Conservation (phyloP, 2,888 invertebrate species). For the Byasa hedistus region DNA sequence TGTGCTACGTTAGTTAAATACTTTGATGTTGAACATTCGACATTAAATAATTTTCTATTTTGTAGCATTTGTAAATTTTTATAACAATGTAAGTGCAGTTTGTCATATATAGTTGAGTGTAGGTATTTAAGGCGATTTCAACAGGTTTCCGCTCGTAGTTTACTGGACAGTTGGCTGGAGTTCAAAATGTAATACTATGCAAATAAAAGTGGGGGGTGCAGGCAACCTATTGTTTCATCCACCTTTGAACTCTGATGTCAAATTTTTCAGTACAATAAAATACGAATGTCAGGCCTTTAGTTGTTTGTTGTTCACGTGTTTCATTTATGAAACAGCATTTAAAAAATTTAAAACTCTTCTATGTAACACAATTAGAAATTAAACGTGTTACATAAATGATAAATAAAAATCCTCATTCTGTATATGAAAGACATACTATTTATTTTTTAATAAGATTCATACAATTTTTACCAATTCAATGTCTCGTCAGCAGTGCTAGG, state of each 20-base stretch:
- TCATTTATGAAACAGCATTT: neutral
- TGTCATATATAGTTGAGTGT: neutral
- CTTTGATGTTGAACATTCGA: too few species aligned
- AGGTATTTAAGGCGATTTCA: neutral
- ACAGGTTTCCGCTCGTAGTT: neutral
- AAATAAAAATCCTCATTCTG: neutral
- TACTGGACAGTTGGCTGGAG: neutral
- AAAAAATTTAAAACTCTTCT: neutral
- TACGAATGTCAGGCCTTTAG: neutral
- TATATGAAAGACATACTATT: neutral
- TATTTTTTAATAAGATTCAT: too few species aligned
- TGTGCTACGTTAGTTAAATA: too few species aligned
- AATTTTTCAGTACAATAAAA: neutral
- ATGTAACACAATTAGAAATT: neutral
- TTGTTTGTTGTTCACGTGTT: neutral
- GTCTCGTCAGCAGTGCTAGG: neutral
- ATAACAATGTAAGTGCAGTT: neutral
- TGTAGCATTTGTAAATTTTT: too few species aligned
- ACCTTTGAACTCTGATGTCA: neutral
- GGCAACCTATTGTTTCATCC: neutral
- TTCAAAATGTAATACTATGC: neutral
- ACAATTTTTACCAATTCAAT: neutral
- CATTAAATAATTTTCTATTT: too few species aligned
- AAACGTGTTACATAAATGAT: neutral
- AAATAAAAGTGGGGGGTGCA: neutral